Percentiles rank a stretch among this genome's conserved stretches.
phyloP scores from a whole-genome alignment of 2,113 vertebrate genomes.

The Gasterosteus nipponicus region DNA sequence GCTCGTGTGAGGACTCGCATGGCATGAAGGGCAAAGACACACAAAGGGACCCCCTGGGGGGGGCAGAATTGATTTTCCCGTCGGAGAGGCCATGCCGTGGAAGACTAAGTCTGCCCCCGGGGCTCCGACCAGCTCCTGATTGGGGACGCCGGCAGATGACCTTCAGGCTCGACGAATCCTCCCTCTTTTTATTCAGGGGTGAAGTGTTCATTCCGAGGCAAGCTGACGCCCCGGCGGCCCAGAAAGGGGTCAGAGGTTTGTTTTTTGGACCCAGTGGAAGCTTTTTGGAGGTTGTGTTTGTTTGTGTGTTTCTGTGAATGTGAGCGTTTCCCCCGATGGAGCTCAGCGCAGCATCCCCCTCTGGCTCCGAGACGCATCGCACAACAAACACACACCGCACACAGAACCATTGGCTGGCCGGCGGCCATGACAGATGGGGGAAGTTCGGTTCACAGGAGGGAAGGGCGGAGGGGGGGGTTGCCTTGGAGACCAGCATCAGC shows the following conservation, averaged over 20 bases:
- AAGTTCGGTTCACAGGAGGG: constrained; percentile 63
- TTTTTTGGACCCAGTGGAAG: background rate
- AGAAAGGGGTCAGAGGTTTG: constrained; percentile 1
- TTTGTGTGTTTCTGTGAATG: constrained; percentile 11
- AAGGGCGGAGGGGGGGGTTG: constrained; percentile 71
- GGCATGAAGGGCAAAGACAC: constrained; percentile 68
- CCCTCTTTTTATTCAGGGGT: constrained; percentile 26
- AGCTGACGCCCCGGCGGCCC: background rate
- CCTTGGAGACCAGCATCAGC: constrained; percentile 80
- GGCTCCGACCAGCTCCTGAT: constrained; percentile 41
- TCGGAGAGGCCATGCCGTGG: constrained; percentile 47
- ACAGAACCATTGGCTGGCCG: constrained; percentile 65
- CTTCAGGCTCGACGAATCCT: constrained; percentile 34
- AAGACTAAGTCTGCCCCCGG: constrained; percentile 57
- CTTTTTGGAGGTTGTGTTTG: constrained; percentile 1
- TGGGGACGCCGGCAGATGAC: constrained; percentile 48
- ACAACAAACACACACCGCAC: constrained; percentile 17
- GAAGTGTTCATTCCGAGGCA: constrained; percentile 11
- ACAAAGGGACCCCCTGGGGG: constrained; percentile 14
- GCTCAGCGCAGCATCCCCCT: constrained; percentile 29
- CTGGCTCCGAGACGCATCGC: constrained; percentile 54
- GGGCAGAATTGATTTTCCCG: constrained; percentile 78
- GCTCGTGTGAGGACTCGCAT: constrained; percentile 44
- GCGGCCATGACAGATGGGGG: constrained; percentile 85
- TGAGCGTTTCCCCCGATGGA: constrained; percentile 22